These are phyloP conservation scores for Diplosoma virens DNA, from an alignment of 23 tunicate species.

Conservation along the genomic window DNA sequence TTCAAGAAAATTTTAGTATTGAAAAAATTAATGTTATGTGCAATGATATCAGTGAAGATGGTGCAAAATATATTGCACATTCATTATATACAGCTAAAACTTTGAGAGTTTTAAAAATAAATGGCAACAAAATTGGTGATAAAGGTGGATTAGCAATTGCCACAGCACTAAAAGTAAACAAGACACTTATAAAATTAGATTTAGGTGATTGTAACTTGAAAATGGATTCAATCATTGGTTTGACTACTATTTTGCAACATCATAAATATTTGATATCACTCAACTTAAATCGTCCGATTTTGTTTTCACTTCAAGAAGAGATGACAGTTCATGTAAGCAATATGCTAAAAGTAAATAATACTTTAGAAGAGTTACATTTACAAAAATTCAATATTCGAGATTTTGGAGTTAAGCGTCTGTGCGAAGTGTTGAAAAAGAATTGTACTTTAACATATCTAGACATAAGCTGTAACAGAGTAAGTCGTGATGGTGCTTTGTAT, in stretches of 20 bases:
- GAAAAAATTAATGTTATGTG: constrained; percentile 71
- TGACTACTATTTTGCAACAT: constrained; percentile 67
- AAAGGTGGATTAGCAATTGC: constrained; percentile 83
- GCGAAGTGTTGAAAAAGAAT: constrained; percentile 74
- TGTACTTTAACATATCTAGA: constrained; percentile 57
- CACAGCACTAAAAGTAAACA: constrained; percentile 57
- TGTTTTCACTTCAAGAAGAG: constrained; percentile 86
- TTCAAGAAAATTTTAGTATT: constrained; percentile 46
- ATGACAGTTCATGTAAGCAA: constrained; percentile 63
- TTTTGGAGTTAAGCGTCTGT: constrained; percentile 73
- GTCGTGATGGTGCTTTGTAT: constrained; percentile 66
- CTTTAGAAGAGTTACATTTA: constrained; percentile 65
- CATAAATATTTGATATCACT: constrained; percentile 55
- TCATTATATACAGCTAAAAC: constrained; percentile 48
- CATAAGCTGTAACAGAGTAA: constrained; percentile 64
- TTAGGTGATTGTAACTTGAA: constrained; percentile 79
- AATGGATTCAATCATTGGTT: constrained; percentile 73
- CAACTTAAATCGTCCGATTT: constrained; percentile 62
- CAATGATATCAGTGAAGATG: constrained; percentile 68
- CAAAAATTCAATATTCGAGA: constrained; percentile 59
- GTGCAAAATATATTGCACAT: constrained; percentile 70
- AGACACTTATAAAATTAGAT: constrained; percentile 51
- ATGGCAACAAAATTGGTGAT: constrained; percentile 87
- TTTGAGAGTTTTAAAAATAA: constrained; percentile 57
- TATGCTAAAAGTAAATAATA: constrained; percentile 64